A percentile compares a stretch with the other conserved stretches of the same genome.
These are phyloP conservation scores for Hyles vespertilio DNA, from an alignment of 1,140 invertebrate species.

Conservation along the genomic window DNA sequence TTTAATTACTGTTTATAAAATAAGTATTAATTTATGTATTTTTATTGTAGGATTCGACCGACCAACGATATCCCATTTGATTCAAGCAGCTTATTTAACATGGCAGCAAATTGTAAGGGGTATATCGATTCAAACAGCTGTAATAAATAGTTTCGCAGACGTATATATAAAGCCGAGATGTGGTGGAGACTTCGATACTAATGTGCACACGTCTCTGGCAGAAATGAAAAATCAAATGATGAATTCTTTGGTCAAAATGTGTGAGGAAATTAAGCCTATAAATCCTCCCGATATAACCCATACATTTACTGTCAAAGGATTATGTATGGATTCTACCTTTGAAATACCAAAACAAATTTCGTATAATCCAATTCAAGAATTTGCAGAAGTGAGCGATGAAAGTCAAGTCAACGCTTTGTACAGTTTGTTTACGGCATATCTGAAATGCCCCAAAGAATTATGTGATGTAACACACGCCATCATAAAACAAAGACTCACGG, in stretches of 20 bases:
- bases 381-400: slow-evolving; percentile 14
- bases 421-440: slow-evolving; percentile 37
- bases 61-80: slow-evolving; percentile 77
- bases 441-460: slow-evolving; percentile 35
- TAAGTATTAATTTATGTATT: background rate
- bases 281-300: slow-evolving; percentile 26
- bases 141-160: slow-evolving; percentile 79
- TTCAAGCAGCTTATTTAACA: slow-evolving; percentile 79
- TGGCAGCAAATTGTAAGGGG: slow-evolving; percentile 80
- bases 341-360: slow-evolving; percentile 52
- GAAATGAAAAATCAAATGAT: slow-evolving; percentile 71
- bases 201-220: slow-evolving; percentile 49
- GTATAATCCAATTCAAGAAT: slow-evolving; percentile 31
- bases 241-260: slow-evolving; percentile 44
- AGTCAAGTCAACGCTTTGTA: slow-evolving; percentile 25
- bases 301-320: slow-evolving; percentile 51
- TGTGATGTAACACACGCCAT: slow-evolving; percentile 24
- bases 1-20: background rate
- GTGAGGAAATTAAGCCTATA: slow-evolving; percentile 31
- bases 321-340: slow-evolving; percentile 39
- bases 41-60: slow-evolving; percentile 71
- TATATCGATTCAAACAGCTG: slow-evolving; percentile 70
- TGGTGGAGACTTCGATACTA: slow-evolving; percentile 69
- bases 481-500: slow-evolving; percentile 25
- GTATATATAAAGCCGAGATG: slow-evolving; percentile 82